Base-by-base conservation (phyloP, 2,888 invertebrate genomes). In the Piscicola geometra region DNA sequence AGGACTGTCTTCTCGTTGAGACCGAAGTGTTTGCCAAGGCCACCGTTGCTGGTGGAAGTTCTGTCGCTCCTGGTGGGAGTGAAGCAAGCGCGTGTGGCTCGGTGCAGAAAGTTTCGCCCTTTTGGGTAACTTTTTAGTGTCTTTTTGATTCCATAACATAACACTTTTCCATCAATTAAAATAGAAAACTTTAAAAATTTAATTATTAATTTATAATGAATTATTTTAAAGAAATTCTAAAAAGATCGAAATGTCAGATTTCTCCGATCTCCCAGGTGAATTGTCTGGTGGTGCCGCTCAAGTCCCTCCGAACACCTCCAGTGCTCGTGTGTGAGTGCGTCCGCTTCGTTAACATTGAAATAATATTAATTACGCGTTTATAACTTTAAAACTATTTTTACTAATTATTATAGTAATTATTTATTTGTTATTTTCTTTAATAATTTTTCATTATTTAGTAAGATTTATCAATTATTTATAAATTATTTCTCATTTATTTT, bases 1-100 rank as follows among this genome's bases (percentile, higher is more conserved):
- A 73, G 25, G 73, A 73, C 41, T 33, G 60, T 30, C 28, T 73
- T 1, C 18, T 73, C 28, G 73, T 64, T 5, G 73, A 73, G 35
- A 36, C 41, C 2, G 64, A 73, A 56, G 21, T n/a, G 3, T 56
- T 21, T 15, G 12, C 5, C 9, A 5, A 18, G n/a, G 21, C n/a
- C 25, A 25, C n/a, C n/a, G 60, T 18, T 15, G n/a, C 21, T 15
- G 60, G 3, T 25, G 60, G n/a, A 5, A 56, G 21, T 47, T 15
- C 9, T 21, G 50, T 21, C 12, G 9, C 12, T 47, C 9, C 21
- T 47, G 50, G 50, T 47, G 21, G 21, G 50, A 47, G 9, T 47
- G 21, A 15, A 15, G 21, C 21, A 9, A 21, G 15, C 60, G n/a
- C 3, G 3, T 56, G 60, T 21, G 5, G 60, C 25, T 5, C n/a